These are phyloP conservation scores for Seira sanloemensis DNA, from an alignment of 2,888 invertebrate genomes.

Conservation along the genomic window DNA sequence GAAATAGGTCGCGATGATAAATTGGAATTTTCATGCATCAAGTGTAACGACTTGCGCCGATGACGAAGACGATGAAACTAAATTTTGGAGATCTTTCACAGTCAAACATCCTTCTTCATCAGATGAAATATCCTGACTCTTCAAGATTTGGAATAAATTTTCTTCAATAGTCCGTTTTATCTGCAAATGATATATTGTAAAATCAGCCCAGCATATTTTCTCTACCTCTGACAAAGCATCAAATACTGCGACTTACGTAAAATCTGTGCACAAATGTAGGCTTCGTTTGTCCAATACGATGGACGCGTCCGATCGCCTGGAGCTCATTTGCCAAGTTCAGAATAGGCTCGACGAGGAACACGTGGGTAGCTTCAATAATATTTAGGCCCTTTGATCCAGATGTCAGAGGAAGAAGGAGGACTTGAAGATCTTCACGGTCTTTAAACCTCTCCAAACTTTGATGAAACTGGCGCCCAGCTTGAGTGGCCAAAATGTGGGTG, in stretches of 20 bases:
- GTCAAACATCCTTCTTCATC: slow-evolving; percentile 73
- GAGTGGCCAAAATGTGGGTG: slow-evolving; percentile 75
- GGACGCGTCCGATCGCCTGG: slow-evolving; percentile 87
- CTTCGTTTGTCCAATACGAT: slow-evolving; percentile 86
- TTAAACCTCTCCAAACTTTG: slow-evolving; percentile 78
- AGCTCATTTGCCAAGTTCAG: slow-evolving; percentile 84
- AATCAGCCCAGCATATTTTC: no score
- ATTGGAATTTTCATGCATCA: no score
- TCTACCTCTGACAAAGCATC: no score
- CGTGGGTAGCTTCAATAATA: slow-evolving; percentile 86
- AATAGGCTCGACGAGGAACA: slow-evolving; percentile 85
- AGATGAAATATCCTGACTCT: slow-evolving; percentile 69
- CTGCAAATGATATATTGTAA: slow-evolving; percentile 54
- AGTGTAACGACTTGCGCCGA: no score
- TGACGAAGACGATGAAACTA: no score
- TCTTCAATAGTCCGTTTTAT: slow-evolving; percentile 83
- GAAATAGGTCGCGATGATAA: no score
- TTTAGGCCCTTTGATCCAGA: slow-evolving; percentile 87
- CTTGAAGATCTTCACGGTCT: slow-evolving; percentile 76
- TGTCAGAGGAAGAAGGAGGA: slow-evolving; percentile 82
- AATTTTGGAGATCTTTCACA: slow-evolving; percentile 73
- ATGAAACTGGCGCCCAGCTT: slow-evolving; percentile 76
- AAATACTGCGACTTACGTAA: slow-evolving; percentile 77
- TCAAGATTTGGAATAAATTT: slow-evolving; percentile 78
- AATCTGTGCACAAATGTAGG: slow-evolving; percentile 84